Conservation (phyloP, 2,113 vertebrate genomes). For the Triplophysa siluroides region DNA sequence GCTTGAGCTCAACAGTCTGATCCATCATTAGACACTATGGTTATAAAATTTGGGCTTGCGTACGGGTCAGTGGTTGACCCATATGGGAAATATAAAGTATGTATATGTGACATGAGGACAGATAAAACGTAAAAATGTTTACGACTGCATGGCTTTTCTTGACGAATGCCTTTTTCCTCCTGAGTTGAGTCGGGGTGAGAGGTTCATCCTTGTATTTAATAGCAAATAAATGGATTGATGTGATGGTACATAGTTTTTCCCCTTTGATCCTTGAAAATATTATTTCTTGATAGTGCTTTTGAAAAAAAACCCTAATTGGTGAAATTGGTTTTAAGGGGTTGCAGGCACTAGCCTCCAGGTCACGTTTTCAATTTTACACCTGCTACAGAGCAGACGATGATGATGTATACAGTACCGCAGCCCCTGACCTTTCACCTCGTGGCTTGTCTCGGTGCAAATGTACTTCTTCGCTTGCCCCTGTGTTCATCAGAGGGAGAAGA, state of each 20-base stretch:
- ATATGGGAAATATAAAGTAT: background rate
- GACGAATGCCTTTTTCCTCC: background rate
- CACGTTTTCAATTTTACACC: background rate
- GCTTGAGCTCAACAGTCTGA: background rate
- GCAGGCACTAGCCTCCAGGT: background rate
- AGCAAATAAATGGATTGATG: background rate
- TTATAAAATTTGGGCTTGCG: background rate
- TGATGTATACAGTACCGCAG: background rate
- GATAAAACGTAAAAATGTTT: background rate
- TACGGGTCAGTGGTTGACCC: background rate
- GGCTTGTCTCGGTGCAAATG: background rate
- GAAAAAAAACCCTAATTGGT: background rate
- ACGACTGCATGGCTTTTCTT: background rate
- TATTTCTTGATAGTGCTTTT: background rate
- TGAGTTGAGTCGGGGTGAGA: background rate
- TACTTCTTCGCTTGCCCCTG: background rate
- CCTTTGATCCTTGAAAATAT: background rate
- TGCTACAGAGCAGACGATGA: background rate
- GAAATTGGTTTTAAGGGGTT: background rate
- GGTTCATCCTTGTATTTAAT: background rate
- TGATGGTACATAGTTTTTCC: background rate
- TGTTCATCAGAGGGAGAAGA: slow-evolving; percentile 13
- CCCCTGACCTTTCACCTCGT: slow-evolving; percentile 5
- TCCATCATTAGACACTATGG: background rate
- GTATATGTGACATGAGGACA: background rate